phyloP scores from a whole-genome alignment of 2,888 invertebrate genomes.

The Sinopyrophorus schimmeli region DNA sequence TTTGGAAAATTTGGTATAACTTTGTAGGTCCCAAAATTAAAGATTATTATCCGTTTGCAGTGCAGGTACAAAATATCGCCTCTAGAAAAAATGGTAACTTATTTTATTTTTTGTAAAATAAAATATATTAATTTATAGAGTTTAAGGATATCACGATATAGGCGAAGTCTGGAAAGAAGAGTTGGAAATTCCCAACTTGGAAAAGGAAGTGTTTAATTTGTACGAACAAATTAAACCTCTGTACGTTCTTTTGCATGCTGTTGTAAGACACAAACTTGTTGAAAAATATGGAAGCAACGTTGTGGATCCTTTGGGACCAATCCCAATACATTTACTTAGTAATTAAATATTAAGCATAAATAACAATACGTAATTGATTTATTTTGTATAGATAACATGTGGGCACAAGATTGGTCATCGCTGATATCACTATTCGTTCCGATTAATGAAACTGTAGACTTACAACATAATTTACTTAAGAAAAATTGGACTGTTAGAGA shows the following conservation, averaged over 20 bases:
- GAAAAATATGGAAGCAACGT: constrained; percentile 60
- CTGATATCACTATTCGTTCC: constrained; percentile 63
- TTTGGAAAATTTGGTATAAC: constrained; percentile 71
- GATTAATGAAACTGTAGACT: constrained; percentile 50
- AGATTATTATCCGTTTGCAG: constrained; percentile 59
- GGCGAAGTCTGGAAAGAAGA: constrained; percentile 69
- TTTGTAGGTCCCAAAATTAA: constrained; percentile 63
- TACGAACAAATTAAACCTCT: constrained; percentile 64
- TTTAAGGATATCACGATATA: constrained; percentile 64
- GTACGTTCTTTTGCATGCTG: constrained; percentile 73
- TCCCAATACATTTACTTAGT: constrained; percentile 74
- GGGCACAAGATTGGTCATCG: constrained; percentile 72
- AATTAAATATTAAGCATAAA: constrained; percentile 37
- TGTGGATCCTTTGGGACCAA: constrained; percentile 60
- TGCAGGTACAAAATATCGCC: constrained; percentile 65
- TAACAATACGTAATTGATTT: no score
- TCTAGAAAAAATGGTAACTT: constrained; percentile 66
- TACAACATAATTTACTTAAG: constrained; percentile 58
- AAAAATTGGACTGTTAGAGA: constrained; percentile 62
- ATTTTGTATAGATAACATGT: constrained; percentile 68
- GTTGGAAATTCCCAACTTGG: constrained; percentile 64
- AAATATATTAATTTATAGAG: no score
- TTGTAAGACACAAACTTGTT: constrained; percentile 65
- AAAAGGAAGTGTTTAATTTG: constrained; percentile 57
- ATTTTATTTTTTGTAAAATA: no score